Evolutionary conservation across 2,888 invertebrate species (phyloP).

Genomic region (Eristalinus aeneus): DNA sequence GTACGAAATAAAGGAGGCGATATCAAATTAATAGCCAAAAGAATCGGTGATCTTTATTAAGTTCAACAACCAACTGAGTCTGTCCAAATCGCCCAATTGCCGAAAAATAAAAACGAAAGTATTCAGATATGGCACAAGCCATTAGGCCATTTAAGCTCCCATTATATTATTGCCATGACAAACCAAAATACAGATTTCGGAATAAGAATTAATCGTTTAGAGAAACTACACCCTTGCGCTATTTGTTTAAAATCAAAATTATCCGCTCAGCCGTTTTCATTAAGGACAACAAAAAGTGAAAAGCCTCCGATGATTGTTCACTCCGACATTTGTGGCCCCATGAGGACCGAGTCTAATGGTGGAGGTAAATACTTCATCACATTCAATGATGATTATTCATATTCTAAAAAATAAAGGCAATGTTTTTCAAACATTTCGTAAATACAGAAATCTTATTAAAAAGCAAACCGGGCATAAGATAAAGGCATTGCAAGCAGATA

Average conservation of each 20-base stretch:
- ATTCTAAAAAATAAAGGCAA: background rate
- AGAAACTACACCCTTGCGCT: too few relatives aligned
- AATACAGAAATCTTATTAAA: background rate
- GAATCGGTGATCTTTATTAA: too few relatives aligned
- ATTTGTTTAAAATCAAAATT: too few relatives aligned
- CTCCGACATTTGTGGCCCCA: background rate
- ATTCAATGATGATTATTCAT: background rate
- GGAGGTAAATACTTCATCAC: background rate
- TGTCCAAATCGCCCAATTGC: too few relatives aligned
- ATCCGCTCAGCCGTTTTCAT: too few relatives aligned
- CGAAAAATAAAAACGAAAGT: too few relatives aligned
- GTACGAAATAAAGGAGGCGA: background rate
- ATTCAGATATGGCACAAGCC: background rate
- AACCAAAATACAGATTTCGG: background rate
- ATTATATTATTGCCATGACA: background rate
- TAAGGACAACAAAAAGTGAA: background rate
- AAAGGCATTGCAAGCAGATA: background rate
- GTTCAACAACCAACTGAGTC: too few relatives aligned
- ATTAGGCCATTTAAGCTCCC: too few relatives aligned
- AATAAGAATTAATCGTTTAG: background rate
- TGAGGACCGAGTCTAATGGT: constrained; percentile 14
- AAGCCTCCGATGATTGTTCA: background rate
- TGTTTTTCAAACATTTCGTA: background rate
- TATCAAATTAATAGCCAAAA: too few relatives aligned
- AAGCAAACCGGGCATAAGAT: background rate